Evolutionary conservation across 2,797 vertebrate species (phyloP), one percentile per base, ranked within the genome.

Genomic region (Rhynchotus rufescens): DNA sequence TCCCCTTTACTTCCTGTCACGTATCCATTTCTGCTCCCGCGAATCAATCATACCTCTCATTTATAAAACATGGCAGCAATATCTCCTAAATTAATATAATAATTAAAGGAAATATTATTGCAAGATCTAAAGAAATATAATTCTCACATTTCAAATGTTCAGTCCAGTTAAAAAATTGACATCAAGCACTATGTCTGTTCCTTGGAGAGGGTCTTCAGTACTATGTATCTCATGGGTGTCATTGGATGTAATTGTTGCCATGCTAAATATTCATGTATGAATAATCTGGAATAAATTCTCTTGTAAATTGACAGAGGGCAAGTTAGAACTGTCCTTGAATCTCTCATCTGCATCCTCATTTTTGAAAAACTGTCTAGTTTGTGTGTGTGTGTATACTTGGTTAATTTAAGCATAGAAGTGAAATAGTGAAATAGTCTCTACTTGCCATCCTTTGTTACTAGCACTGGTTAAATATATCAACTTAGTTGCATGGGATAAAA

Each of bases 191-290:
- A 80, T 84, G 86, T 23, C 4, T 21, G 73, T 67, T 91, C 75
- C 90, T 92, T 86, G 45, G 94, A 96, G 91, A 95, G 93, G 86
- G 67, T 95, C 89, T 91, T 89, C 75, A 17, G 49, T 45, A 82
- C 62, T 78, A 32, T 62, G 91, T 78, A 79, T 95, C 97, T 97
- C 95, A 64, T 80, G 96, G 95, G 97, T 96, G 95, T 97, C 94
- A 86, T 86, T 97, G 96, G 95, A 84, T 96, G 96, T 96, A 96
- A 96, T 94, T 97, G 97, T 96, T 95, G 93, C 96, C 95, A 96
- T 92, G 95, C 95, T 97, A 97, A 97, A 97, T 98, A 98, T 98
- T 97, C 97, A 98, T 98, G 96, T 97, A 93, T 90, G 96, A 94
- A 93, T 81, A 93, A 94, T 82, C 95, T 94, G 90, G 96, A 96